phyloP scores from a whole-genome alignment of 2,888 invertebrate species.

The Malachius bipustulatus region DNA sequence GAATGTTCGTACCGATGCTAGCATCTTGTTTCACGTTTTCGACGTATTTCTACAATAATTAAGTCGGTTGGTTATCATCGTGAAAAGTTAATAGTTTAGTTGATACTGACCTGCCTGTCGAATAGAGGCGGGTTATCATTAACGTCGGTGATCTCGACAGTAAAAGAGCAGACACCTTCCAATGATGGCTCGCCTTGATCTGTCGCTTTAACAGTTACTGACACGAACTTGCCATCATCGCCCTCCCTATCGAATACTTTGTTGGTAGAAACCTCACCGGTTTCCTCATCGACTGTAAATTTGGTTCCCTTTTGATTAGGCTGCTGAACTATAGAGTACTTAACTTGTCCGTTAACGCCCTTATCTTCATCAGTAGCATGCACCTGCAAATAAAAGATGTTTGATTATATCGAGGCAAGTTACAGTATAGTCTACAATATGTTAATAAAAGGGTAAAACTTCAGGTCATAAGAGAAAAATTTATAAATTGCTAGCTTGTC shows the following conservation, averaged over 20 bases:
- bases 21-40: slow-evolving; percentile 96
- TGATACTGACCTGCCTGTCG: slow-evolving; percentile 77
- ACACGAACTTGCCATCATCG: slow-evolving; percentile 92
- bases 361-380: slow-evolving; percentile 93
- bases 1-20: slow-evolving; percentile 86
- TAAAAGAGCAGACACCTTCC: slow-evolving; percentile 97
- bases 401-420: no score
- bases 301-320: slow-evolving; percentile 91
- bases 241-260: slow-evolving; percentile 96
- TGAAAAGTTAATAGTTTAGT: background rate
- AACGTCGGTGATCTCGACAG: slow-evolving; percentile 93
- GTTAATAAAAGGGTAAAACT: no score
- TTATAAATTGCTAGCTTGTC: no score
- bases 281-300: slow-evolving; percentile 90
- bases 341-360: slow-evolving; percentile 89
- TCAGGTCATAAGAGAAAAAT: no score
- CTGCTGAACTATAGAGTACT: slow-evolving; percentile 94
- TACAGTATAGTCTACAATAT: no score
- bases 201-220: slow-evolving; percentile 93
- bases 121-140: slow-evolving; percentile 95
- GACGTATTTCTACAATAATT: slow-evolving; percentile 69
- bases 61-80: background rate
- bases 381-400: slow-evolving; percentile 18
- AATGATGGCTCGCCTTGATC: slow-evolving; percentile 97
- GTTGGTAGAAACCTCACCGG: slow-evolving; percentile 88